These are phyloP conservation scores for Syndactyla subalaris DNA, from an alignment of 2,797 vertebrate genomes.

Conservation along the genomic window DNA sequence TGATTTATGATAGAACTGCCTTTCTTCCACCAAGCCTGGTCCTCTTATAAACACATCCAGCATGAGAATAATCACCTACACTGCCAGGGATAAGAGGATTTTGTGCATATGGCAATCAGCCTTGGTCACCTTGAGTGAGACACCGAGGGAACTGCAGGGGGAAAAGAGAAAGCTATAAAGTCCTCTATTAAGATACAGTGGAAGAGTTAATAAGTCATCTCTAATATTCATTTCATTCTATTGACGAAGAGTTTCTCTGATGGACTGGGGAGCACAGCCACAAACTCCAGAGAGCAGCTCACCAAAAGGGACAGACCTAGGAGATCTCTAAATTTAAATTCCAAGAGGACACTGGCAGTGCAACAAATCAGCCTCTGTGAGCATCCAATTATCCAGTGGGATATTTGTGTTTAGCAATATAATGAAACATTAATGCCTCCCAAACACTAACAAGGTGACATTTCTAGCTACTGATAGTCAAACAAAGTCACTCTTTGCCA, in stretches of 20 bases:
- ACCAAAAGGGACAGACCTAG: neutral
- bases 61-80: neutral
- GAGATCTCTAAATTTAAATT: neutral
- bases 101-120: neutral
- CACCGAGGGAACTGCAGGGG: neutral
- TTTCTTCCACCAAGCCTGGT: neutral
- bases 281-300: fast-evolving
- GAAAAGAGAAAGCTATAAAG: neutral
- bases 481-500: neutral
- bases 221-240: neutral
- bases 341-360: neutral
- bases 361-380: neutral
- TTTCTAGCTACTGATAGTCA: neutral
- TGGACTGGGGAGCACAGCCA: neutral
- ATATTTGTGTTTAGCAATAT: neutral
- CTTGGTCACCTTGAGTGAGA: neutral
- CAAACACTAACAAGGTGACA: neutral
- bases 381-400: neutral
- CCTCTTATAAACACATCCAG: neutral
- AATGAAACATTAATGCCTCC: neutral
- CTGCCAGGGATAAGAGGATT: neutral
- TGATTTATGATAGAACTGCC: neutral
- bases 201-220: neutral
- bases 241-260: neutral
- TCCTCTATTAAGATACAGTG: neutral